Base-by-base conservation (phyloP, 2,113 vertebrate genomes). In the Pipra filicauda region DNA sequence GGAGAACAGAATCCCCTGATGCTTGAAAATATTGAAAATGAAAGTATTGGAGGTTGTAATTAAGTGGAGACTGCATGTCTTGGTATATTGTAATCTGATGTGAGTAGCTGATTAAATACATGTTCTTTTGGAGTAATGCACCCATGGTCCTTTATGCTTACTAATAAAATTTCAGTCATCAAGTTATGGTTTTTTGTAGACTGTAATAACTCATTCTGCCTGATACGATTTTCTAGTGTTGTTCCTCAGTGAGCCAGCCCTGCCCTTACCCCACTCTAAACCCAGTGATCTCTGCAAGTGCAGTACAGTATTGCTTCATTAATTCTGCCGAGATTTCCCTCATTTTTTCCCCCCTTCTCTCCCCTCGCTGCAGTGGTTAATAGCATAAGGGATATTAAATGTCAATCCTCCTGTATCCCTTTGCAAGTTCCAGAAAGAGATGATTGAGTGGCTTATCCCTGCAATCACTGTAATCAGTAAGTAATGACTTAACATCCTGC, bases 341-440 rank as follows among this genome's bases (percentile, higher is more conserved):
- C 61, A 2, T 78, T 79, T 95, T 52, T 15, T 2, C 54, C 83
- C 73, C 64, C 70, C 74, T 73, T 73, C 70, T 76, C 46, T 94
- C 69, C 84, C 87, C 78, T 95, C 86, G 46, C 78, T 74, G 66
- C 91, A 84, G 91, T 95, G 71, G 94, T 93, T 96, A 96, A 95
- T 96, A 95, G 96, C 85, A 85, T 91, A 95, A 96, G 93, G 95
- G 94, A 96, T 97, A 97, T 97, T 96, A 96, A 96, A 97, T 95
- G 96, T 96, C 96, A 96, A 41, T 96, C 95, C 93, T 95, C 59
- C 94, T 90, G 91, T 74, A 96, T 96, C 78, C 91, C 85, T 95
- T 91, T 95, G 91, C 87, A 95, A 96, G 91, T 96, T 95, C 92
- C 91, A 95, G 93, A 95, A 95, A 88, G 93, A 91, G 75, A 95